Conservation (phyloP, 2,113 vertebrate genomes). For the Ginglymostoma cirratum region DNA sequence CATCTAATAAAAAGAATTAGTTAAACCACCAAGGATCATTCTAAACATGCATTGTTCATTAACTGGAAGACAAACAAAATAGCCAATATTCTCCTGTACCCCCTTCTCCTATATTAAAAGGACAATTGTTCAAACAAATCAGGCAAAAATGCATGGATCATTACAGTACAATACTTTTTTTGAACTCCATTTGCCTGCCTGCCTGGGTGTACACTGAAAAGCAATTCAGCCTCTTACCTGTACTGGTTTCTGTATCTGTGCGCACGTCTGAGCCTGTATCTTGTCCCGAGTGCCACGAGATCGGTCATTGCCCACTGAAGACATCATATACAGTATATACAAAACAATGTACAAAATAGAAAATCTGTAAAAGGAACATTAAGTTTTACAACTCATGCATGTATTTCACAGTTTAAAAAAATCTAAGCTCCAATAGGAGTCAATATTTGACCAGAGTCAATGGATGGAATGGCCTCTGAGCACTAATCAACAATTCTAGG, state of each 20-base stretch:
- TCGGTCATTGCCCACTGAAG: constrained; percentile 87
- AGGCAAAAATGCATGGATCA: not conserved
- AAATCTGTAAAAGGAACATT: constrained; percentile 69
- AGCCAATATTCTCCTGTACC: not conserved
- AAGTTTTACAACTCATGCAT: not conserved
- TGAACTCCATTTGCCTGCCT: not conserved
- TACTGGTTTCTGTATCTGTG: constrained; percentile 88
- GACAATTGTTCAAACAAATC: not conserved
- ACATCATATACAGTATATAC: constrained; percentile 99
- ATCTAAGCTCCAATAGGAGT: not conserved
- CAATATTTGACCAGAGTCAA: not conserved
- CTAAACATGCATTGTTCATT: not conserved
- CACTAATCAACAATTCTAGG: not conserved
- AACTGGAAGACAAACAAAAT: not conserved
- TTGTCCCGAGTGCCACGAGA: constrained; percentile 81
- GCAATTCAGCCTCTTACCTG: constrained; percentile 63
- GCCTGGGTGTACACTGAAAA: not conserved
- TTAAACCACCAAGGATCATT: not conserved
- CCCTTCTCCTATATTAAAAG: not conserved
- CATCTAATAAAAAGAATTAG: not conserved
- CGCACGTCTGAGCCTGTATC: constrained; percentile 69
- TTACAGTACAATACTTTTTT: not conserved
- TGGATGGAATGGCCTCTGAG: not conserved
- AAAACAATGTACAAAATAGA: constrained; percentile 99
- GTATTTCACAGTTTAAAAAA: not conserved